Percentiles rank a stretch among this genome's conserved stretches.
These are phyloP conservation scores for Orchesellides sinensis DNA, from an alignment of 2,888 invertebrate genomes.

Conservation along the genomic window DNA sequence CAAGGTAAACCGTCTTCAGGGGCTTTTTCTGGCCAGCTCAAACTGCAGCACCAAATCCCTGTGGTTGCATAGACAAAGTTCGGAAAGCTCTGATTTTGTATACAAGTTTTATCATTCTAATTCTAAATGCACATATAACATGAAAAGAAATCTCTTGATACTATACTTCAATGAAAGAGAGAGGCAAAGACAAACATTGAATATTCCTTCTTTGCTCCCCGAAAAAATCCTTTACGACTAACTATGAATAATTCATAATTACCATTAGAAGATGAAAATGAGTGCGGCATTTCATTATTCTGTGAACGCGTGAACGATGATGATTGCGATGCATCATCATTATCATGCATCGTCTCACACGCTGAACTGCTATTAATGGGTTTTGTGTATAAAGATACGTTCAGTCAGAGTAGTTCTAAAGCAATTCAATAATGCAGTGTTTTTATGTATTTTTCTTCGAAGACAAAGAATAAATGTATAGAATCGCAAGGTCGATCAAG, in stretches of 20 bases:
- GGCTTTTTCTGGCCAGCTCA: constrained; percentile 20
- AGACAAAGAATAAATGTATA: too few species aligned
- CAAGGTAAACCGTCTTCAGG: constrained; percentile 2
- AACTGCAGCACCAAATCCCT: constrained; percentile 27
- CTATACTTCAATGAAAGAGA: not conserved
- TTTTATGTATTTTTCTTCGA: too few species aligned
- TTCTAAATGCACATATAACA: not conserved
- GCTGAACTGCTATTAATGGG: too few species aligned
- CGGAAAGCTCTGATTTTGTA: too few species aligned
- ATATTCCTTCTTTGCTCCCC: not conserved
- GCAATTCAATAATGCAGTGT: too few species aligned
- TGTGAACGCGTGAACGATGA: constrained; percentile 9
- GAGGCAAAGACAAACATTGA: constrained; percentile 18
- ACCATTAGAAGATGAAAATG: constrained; percentile 45
- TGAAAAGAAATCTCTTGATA: not conserved
- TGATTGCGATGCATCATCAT: too few species aligned
- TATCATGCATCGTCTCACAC: not conserved
- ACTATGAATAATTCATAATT: constrained; percentile 58
- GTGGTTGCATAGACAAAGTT: too few species aligned
- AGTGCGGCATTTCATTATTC: constrained; percentile 32
- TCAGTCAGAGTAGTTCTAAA: too few species aligned
- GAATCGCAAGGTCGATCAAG: too few species aligned
- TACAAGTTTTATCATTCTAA: too few species aligned
- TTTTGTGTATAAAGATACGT: too few species aligned
- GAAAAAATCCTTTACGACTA: constrained; percentile 16